Evolutionary conservation across 92 coral and sea anemone species (phyloP), one percentile per base, ranked within the genome.

Genomic region (Porites lobata): DNA sequence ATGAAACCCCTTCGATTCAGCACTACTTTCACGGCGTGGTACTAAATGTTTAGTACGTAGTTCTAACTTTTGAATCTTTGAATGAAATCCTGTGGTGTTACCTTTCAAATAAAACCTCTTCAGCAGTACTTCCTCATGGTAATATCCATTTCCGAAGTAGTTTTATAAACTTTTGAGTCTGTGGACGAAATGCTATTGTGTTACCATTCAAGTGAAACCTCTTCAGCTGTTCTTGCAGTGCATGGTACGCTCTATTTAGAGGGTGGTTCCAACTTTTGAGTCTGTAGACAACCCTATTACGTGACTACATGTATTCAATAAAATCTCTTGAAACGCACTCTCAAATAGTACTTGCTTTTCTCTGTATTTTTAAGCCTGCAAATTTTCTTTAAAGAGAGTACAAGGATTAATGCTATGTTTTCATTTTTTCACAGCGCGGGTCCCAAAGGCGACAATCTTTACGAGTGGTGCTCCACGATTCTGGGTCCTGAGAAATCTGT

Each of bases 391-490:
- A 56, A 56, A 8, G 59, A 15, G 59, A 54, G 59, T 54, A 9
- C 11, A 56, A 56, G 61, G 12, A 14, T 56, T 56, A 56, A 56
- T 14, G 3, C 4, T 56, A 4, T 20, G 10, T 65, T 67, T 12
- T 22, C 67, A 79, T 76, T 52, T 69, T 2, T 82, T 53, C 64
- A 7, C 83, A 96, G 99, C 75, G 99, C 99, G 26, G 98, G 96
- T 1, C 99, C 99, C n/a, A 96, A 95, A 84, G 98, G 99, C 2
- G 99, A 96, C 90, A 93, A 95, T 51, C 84, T 96, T n/a, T 96
- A 94, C 67, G 98, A 96, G 80, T 96, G 99, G 99, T 89, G 91
- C 73, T 95, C 98, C 12, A 96, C 99, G 20, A 96, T 96, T 65
- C 96, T 94, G 20, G 99, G 99, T 12, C 99, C 99, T 4, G 98